phyloP scores from a whole-genome alignment of 1,140 invertebrate genomes.

The Oscheius sp. region DNA sequence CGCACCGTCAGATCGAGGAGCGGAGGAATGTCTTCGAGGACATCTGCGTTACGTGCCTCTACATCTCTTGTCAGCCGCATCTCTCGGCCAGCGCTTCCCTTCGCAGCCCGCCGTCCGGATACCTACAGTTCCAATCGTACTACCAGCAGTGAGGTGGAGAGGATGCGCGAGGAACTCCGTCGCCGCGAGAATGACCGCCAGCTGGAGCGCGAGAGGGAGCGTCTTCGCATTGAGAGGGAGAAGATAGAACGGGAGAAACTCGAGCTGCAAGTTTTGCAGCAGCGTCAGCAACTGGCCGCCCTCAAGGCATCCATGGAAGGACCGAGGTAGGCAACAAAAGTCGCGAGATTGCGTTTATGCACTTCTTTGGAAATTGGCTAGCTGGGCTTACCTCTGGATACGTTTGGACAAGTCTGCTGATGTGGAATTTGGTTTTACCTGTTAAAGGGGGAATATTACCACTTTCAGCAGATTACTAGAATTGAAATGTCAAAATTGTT shows the following conservation, averaged over 20 bases:
- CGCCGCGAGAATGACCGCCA: not conserved
- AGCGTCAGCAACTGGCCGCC: not conserved
- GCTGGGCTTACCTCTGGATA: too few species aligned
- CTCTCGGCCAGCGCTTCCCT: not conserved
- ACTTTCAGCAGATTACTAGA: too few species aligned
- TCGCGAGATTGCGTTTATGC: too few species aligned
- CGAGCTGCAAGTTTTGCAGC: not conserved
- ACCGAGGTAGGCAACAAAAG: too few species aligned
- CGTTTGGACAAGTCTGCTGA: too few species aligned
- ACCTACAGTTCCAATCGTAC: not conserved
- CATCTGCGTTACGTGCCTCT: too few species aligned
- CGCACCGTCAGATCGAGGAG: not conserved
- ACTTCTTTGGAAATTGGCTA: too few species aligned
- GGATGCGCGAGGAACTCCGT: not conserved
- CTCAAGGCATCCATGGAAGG: too few species aligned
- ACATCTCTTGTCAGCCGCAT: not conserved
- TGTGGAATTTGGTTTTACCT: too few species aligned
- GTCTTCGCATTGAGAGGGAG: not conserved
- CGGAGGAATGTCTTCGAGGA: not conserved
- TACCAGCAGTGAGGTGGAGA: not conserved
- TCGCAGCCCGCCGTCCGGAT: not conserved
- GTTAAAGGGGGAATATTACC: too few species aligned
- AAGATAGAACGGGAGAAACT: not conserved
- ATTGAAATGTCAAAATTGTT: too few species aligned
- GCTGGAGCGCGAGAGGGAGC: not conserved